phyloP scores from a whole-genome alignment of 2,797 vertebrate genomes.

The Eupleurogrammus muticus region DNA sequence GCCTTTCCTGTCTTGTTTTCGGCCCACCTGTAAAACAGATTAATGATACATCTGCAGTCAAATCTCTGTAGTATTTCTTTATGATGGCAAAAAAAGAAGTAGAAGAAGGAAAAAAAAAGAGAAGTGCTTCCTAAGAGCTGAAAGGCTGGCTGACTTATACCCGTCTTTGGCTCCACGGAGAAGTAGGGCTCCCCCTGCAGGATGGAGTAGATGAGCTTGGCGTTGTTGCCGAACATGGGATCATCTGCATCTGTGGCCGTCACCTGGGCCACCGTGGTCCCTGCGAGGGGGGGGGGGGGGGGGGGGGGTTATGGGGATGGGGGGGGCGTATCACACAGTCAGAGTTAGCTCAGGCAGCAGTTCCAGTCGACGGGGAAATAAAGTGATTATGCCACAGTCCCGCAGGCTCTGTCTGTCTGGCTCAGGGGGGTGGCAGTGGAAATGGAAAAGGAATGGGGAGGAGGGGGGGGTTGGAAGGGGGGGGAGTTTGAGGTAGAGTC shows the following conservation, averaged over 20 bases:
- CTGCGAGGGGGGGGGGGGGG: constrained; percentile 75
- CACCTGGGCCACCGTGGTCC: constrained; percentile 92
- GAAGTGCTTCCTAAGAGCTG: neutral
- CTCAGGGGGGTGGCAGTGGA: constrained; percentile 39
- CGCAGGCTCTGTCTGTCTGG: constrained; percentile 72
- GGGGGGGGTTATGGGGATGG: constrained; percentile 14
- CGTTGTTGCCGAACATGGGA: constrained; percentile 87
- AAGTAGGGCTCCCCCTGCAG: constrained; percentile 95
- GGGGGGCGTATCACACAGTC: constrained; percentile 48
- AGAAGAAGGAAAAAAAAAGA: too few relatives aligned
- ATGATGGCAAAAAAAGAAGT: too few relatives aligned
- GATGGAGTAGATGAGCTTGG: constrained; percentile 93
- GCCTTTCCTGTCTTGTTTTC: neutral
- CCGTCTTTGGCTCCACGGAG: constrained; percentile 95
- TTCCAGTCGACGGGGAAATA: constrained; percentile 74
- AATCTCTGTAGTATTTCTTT: too few relatives aligned
- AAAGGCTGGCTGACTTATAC: constrained; percentile 67
- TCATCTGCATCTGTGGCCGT: constrained; percentile 95
- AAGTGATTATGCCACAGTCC: constrained; percentile 78
- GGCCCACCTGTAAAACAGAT: too few relatives aligned
- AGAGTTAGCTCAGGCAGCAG: constrained; percentile 64
- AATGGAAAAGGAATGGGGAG: constrained; percentile 28
- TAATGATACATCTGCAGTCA: too few relatives aligned
- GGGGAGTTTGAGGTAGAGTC: constrained; percentile 32
- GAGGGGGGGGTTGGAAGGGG: too few relatives aligned